Conservation (phyloP, 2,797 vertebrate genomes). For the Liparis tanakae region DNA sequence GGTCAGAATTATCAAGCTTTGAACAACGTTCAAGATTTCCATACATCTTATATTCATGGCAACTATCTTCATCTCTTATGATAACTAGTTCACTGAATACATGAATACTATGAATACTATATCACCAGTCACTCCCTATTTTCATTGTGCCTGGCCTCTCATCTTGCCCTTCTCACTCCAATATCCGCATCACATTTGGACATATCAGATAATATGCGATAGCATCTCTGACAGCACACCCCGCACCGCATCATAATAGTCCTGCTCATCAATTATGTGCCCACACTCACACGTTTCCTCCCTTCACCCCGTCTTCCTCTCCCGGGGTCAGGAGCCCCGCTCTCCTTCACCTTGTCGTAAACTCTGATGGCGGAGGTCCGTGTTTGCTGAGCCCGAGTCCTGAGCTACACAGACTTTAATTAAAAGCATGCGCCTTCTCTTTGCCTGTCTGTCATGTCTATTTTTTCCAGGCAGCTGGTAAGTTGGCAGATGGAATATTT, state of each 20-base stretch:
- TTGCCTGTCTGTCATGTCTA: conserved; percentile 30
- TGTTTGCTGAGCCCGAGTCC: conserved; percentile 76
- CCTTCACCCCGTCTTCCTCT: conserved; percentile 17
- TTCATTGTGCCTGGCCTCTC: conserved; percentile 52
- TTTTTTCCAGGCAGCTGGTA: conserved; percentile 58
- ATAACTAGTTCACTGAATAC: conserved; percentile 12
- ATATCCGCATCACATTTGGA: conserved; percentile 72
- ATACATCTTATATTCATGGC: conserved; percentile 22
- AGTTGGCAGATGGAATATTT: conserved; percentile 30
- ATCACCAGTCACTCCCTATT: conserved; percentile 24
- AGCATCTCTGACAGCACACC: conserved; percentile 44
- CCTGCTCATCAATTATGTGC: conserved; percentile 54
- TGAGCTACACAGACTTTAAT: conserved; percentile 78
- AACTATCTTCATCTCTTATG: conserved; percentile 40
- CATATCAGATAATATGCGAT: conserved; percentile 65
- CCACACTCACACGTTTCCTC: conserved; percentile 28
- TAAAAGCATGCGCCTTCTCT: conserved; percentile 74
- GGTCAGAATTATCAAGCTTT: neutral
- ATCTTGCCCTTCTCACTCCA: conserved; percentile 38
- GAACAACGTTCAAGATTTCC: neutral
- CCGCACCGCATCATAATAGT: conserved; percentile 13
- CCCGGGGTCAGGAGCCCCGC: conserved; percentile 19
- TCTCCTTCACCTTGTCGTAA: conserved; percentile 61
- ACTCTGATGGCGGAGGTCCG: conserved; percentile 70
- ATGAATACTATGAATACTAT: conserved; percentile 35